A percentile compares a stretch with the other conserved stretches of the same genome.
Conservation (phyloP, 1,140 invertebrate species). For the Oreohelix idahoensis region DNA sequence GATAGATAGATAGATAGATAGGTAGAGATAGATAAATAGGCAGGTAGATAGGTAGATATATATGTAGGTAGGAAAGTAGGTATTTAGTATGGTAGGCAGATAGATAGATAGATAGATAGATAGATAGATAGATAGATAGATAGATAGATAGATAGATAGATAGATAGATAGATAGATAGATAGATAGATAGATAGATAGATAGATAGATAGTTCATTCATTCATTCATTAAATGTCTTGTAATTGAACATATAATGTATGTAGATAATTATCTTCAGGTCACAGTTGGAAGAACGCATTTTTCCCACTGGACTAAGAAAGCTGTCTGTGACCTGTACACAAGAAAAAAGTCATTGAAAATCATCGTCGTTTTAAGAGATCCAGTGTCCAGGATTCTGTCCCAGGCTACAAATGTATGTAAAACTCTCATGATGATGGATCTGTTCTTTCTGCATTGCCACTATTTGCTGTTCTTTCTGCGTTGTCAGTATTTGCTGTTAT, state of each 20-base stretch:
- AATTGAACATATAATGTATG: too few species aligned
- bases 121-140: neutral
- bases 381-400: neutral
- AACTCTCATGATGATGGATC: neutral
- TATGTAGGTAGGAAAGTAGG: too few species aligned
- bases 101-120: neutral
- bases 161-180: neutral
- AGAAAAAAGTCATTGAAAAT: neutral
- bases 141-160: neutral
- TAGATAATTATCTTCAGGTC: neutral
- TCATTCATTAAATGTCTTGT: neutral
- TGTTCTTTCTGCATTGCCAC: too few species aligned
- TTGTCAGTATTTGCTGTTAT: too few species aligned
- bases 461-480: too few species aligned
- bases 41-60: too few species aligned
- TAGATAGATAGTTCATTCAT: neutral
- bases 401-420: neutral
- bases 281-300: neutral
- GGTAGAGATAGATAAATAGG: too few species aligned
- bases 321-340: neutral
- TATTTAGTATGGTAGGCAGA: too few species aligned
- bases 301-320: neutral
- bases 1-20: neutral
- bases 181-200: neutral
- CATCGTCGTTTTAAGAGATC: neutral